These are phyloP conservation scores for Percopsis transmontana DNA, from an alignment of 2,113 vertebrate genomes.

Conservation along the genomic window DNA sequence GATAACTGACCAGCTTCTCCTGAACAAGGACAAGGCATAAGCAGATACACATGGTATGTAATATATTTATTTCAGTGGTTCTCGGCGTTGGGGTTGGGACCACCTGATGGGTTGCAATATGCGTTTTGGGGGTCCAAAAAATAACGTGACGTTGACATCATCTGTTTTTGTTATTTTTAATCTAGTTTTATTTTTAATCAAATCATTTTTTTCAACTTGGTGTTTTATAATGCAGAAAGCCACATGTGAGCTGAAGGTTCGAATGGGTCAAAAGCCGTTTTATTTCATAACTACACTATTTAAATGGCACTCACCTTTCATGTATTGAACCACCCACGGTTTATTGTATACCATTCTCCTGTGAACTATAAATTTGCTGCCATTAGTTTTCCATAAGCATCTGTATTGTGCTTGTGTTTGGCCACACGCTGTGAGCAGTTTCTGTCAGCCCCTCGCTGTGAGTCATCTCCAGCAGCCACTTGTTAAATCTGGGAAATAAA, in stretches of 20 bases:
- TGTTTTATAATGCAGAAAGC: no score
- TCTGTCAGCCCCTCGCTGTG: constrained; percentile 20
- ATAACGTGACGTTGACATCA: no score
- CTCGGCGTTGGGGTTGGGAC: no score
- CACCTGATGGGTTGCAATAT: no score
- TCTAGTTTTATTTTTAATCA: no score
- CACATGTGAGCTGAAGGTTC: neutral
- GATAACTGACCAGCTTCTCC: constrained; percentile 63
- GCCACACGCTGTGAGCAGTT: constrained; percentile 19
- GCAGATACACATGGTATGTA: constrained; percentile 71
- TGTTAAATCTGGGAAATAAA: constrained; percentile 41
- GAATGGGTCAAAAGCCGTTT: neutral
- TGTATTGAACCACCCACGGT: neutral
- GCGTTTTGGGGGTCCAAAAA: no score
- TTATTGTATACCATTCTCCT: constrained; percentile 3
- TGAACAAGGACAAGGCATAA: constrained; percentile 58
- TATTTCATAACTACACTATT: neutral
- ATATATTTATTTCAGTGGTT: constrained; percentile 23
- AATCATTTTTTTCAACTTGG: no score
- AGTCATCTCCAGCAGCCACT: constrained; percentile 26
- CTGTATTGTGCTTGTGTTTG: constrained; percentile 5
- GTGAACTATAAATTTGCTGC: constrained; percentile 6
- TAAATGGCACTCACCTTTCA: neutral
- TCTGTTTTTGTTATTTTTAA: no score
- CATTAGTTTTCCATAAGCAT: constrained; percentile 8